These are phyloP conservation scores for Dendrolimus pini DNA, from an alignment of 2,888 invertebrate genomes.

Conservation along the genomic window DNA sequence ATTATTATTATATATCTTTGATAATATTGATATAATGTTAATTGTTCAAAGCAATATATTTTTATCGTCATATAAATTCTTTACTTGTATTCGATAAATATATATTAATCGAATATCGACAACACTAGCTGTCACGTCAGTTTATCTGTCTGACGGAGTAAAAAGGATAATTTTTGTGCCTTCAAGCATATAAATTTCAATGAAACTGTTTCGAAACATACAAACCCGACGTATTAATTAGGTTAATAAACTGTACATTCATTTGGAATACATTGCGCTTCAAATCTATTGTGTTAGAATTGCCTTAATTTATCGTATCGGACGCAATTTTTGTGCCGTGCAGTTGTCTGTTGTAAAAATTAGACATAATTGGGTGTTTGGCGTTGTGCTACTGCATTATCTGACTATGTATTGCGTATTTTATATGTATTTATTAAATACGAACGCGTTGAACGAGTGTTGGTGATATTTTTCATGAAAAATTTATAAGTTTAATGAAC, in stretches of 20 bases:
- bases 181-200: conserved; percentile 15
- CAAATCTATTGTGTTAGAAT: not conserved
- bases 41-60: too few relatives aligned
- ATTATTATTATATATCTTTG: too few relatives aligned
- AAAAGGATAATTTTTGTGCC: conserved; percentile 34
- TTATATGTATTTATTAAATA: not conserved
- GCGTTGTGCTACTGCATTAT: not conserved
- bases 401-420: not conserved
- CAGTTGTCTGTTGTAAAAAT: not conserved
- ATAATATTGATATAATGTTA: too few relatives aligned
- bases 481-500: not conserved
- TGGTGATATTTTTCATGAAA: not conserved
- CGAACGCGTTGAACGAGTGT: not conserved
- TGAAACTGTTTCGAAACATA: not conserved
- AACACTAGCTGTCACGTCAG: not conserved
- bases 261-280: not conserved
- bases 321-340: not conserved
- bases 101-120: not conserved
- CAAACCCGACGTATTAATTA: not conserved
- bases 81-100: too few relatives aligned
- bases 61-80: too few relatives aligned
- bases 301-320: not conserved
- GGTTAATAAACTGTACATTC: not conserved
- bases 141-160: conserved; percentile 16
- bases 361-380: not conserved